phyloP scores from a whole-genome alignment of 2,888 invertebrate genomes.

The Caenorhabditis imperialis region DNA sequence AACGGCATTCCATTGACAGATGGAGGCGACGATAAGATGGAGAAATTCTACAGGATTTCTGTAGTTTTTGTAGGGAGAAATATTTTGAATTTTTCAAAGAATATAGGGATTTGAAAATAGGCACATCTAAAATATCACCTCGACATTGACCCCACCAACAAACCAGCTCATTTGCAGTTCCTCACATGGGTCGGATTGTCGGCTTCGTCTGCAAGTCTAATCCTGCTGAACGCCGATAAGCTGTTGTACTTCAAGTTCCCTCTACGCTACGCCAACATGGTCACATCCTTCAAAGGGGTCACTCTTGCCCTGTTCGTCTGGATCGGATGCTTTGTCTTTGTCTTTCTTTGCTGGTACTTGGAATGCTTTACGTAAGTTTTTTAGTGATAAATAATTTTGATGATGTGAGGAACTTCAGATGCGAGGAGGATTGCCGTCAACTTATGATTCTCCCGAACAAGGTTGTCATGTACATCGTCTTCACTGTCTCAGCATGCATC shows the following conservation, averaged over 20 bases:
- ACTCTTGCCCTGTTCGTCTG: conserved; percentile 65
- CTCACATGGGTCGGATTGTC: conserved; percentile 75
- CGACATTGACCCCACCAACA: too few relatives aligned
- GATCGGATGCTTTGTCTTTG: conserved; percentile 70
- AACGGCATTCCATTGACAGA: too few relatives aligned
- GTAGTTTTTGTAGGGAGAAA: too few relatives aligned
- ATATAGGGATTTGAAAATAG: too few relatives aligned
- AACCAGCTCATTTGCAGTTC: conserved; percentile 56
- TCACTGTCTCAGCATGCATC: conserved; percentile 72
- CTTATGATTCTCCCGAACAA: conserved; percentile 55
- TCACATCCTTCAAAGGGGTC: conserved; percentile 70
- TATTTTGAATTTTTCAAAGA: too few relatives aligned
- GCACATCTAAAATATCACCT: too few relatives aligned
- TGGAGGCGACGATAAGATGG: not conserved
- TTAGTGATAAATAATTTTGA: not conserved
- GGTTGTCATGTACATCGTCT: conserved; percentile 62
- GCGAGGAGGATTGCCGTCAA: conserved; percentile 54
- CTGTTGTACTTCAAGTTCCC: conserved; percentile 76
- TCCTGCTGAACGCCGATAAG: conserved; percentile 76
- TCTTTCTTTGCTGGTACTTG: conserved; percentile 68
- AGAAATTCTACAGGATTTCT: not conserved
- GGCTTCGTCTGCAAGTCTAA: conserved; percentile 74
- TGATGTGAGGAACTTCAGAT: conserved; percentile 42
- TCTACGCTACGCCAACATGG: conserved; percentile 71
- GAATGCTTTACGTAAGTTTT: conserved; percentile 57